Conservation (phyloP, 2,888 invertebrate genomes). For the Drosophila austrosaltans region DNA sequence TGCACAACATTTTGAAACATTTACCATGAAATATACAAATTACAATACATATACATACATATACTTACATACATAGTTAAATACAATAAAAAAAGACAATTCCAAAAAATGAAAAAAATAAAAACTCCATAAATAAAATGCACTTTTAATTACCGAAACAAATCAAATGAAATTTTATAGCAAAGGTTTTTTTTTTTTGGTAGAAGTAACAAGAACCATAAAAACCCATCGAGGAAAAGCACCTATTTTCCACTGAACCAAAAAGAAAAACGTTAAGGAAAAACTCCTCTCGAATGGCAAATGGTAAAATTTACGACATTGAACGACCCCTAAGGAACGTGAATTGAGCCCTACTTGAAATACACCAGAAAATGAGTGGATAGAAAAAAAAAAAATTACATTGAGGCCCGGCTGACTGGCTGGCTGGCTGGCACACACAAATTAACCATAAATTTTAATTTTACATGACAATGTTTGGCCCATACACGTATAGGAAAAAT, state of each 20-base stretch:
- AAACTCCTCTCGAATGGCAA: conserved; percentile 35
- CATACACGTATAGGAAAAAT: conserved; percentile 30
- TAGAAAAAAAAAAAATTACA: conserved; percentile 31
- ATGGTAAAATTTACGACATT: conserved; percentile 59
- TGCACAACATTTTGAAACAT: conserved; percentile 55
- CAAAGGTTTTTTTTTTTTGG: conserved; percentile 8
- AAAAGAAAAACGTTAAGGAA: conserved; percentile 46
- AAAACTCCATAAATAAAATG: conserved; percentile 14
- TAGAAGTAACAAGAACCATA: neutral
- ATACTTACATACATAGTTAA: conserved; percentile 37
- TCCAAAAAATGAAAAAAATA: conserved; percentile 11
- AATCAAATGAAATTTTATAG: conserved; percentile 21
- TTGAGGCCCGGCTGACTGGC: conserved; percentile 16
- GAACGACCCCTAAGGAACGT: conserved; percentile 10
- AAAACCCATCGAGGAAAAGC: conserved; percentile 18
- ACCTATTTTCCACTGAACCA: conserved; percentile 36
- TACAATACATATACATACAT: conserved; percentile 41
- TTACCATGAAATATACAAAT: conserved; percentile 49
- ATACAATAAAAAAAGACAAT: conserved; percentile 14
- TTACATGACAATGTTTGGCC: conserved; percentile 70
- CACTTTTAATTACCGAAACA: conserved; percentile 23
- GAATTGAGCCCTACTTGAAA: conserved; percentile 31
- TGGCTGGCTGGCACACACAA: conserved; percentile 54
- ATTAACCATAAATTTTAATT: conserved; percentile 79
- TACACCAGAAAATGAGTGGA: conserved; percentile 17